These are phyloP conservation scores for Dryobates pubescens DNA, from an alignment of 2,797 vertebrate species.

Conservation along the genomic window DNA sequence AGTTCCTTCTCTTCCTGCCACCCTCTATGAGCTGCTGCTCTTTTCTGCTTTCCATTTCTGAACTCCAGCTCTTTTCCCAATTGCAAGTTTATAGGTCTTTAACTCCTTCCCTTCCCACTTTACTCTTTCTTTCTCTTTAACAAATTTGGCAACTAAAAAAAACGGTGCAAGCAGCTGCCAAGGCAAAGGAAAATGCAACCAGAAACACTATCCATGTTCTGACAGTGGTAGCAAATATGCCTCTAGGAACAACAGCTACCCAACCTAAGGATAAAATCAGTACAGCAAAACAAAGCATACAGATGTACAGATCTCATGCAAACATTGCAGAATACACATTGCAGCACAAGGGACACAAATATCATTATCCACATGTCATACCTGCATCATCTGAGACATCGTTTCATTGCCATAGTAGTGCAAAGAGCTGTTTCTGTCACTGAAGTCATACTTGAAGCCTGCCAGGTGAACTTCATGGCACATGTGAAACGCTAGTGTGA, in stretches of 20 bases:
- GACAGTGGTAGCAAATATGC: not conserved
- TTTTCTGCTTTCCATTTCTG: not conserved
- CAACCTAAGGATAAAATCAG: not conserved
- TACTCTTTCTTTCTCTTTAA: not conserved
- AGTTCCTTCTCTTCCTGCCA: not conserved
- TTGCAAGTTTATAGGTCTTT: not conserved
- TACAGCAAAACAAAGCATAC: not conserved
- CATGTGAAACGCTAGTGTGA: constrained; percentile 80
- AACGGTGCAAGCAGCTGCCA: not conserved
- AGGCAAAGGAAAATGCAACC: not conserved
- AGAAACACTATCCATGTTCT: not conserved
- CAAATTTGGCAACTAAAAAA: not conserved
- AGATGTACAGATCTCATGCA: not conserved
- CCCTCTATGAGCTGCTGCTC: not conserved
- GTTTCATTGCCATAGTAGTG: constrained; percentile 83
- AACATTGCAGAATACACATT: not conserved
- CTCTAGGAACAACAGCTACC: not conserved
- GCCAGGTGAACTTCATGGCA: constrained; percentile 83
- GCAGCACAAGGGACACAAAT: not conserved
- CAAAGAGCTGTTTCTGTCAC: constrained; percentile 76
- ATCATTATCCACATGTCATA: constrained; percentile 34
- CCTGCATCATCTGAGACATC: constrained; percentile 83
- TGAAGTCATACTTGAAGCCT: constrained; percentile 81
- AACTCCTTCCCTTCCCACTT: not conserved
- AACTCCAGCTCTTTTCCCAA: not conserved